These are phyloP conservation scores for Eudemis profundana DNA, from an alignment of 2,888 invertebrate species.

Conservation along the genomic window DNA sequence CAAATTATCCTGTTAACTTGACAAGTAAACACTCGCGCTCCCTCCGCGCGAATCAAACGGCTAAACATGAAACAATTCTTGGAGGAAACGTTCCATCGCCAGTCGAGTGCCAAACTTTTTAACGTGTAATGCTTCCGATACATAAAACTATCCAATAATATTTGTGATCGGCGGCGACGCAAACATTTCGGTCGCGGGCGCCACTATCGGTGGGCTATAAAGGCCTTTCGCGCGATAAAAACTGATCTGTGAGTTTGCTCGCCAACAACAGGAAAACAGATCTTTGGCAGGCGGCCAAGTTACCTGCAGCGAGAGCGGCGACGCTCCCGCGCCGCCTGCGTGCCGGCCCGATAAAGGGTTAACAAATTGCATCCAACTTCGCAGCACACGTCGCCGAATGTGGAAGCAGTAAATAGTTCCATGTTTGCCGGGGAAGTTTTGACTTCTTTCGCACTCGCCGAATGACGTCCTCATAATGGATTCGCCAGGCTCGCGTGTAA, in stretches of 20 bases:
- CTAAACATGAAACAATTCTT: slow-evolving; percentile 39
- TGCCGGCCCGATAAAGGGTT: slow-evolving; percentile 73
- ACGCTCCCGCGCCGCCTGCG: slow-evolving; percentile 47
- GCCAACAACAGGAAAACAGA: slow-evolving; percentile 83
- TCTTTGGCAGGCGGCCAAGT: slow-evolving; percentile 80
- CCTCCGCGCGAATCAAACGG: slow-evolving; percentile 32
- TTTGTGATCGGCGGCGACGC: slow-evolving; percentile 78
- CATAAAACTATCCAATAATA: slow-evolving; percentile 83
- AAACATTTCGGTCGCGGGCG: slow-evolving; percentile 74
- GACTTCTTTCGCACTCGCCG: slow-evolving; percentile 77
- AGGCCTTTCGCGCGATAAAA: slow-evolving; percentile 85
- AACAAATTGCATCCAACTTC: slow-evolving; percentile 81
- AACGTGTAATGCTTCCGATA: slow-evolving; percentile 83
- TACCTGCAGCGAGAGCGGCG: slow-evolving; percentile 67
- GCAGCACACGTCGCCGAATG: slow-evolving; percentile 77
- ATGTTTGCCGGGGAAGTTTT: slow-evolving; percentile 77
- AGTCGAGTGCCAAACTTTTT: slow-evolving; percentile 77
- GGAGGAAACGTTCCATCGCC: slow-evolving; percentile 45
- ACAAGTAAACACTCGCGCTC: slow-evolving; percentile 60
- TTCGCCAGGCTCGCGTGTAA: slow-evolving; percentile 63
- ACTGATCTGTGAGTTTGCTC: slow-evolving; percentile 84
- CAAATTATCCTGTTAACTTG: slow-evolving; percentile 75
- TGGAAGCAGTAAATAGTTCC: slow-evolving; percentile 79
- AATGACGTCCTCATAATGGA: slow-evolving; percentile 76
- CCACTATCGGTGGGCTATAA: slow-evolving; percentile 82